Evolutionary conservation across 2,888 invertebrate species (phyloP).

Genomic region (Idaea dimidiata): DNA sequence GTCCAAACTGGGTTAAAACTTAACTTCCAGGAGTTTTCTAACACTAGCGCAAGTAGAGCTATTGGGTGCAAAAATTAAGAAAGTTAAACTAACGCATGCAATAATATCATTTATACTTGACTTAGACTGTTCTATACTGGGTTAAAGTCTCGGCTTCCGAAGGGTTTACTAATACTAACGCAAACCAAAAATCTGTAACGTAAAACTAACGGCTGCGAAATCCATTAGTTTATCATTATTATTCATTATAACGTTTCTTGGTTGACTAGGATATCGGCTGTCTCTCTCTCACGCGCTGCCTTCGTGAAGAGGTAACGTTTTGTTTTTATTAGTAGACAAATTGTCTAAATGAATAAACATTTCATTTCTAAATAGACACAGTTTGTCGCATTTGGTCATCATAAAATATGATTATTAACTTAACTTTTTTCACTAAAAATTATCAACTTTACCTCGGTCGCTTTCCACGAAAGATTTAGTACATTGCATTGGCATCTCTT

Average conservation of each 20-base stretch:
- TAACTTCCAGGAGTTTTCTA: too few relatives aligned
- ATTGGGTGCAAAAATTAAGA: too few relatives aligned
- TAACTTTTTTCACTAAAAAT: too few relatives aligned
- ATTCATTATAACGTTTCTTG: not conserved
- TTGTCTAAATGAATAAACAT: not conserved
- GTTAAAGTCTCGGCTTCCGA: too few relatives aligned
- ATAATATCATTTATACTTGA: not conserved
- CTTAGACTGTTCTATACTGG: not conserved
- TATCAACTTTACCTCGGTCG: too few relatives aligned
- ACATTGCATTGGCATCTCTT: too few relatives aligned
- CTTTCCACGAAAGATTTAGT: too few relatives aligned
- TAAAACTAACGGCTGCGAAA: not conserved
- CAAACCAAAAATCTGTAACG: not conserved
- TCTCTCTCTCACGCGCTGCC: conserved; percentile 93
- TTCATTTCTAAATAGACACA: not conserved
- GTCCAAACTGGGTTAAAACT: too few relatives aligned
- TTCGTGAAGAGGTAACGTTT: conserved; percentile 82
- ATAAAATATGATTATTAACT: not conserved
- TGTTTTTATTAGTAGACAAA: not conserved
- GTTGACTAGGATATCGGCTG: conserved; percentile 70
- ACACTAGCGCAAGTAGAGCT: too few relatives aligned
- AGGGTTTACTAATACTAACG: not conserved
- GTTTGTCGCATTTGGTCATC: not conserved
- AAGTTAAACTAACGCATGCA: too few relatives aligned
- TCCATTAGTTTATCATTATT: not conserved